phyloP scores from a whole-genome alignment of 1,140 invertebrate species.

The Drosophila insularis region DNA sequence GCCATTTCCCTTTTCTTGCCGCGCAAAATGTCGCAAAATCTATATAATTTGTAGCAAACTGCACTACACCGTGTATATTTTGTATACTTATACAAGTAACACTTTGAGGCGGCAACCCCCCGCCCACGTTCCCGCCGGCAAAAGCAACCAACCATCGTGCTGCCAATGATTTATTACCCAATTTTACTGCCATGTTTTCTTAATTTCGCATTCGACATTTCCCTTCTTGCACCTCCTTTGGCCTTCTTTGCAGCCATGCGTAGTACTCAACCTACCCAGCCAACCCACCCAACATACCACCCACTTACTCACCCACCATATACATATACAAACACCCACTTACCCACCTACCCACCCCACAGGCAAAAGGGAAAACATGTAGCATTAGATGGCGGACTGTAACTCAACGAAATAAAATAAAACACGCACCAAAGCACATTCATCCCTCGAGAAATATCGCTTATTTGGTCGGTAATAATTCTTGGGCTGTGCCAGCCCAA shows the following conservation, averaged over 20 bases:
- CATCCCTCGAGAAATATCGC: conserved; percentile 82
- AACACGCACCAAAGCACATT: conserved; percentile 82
- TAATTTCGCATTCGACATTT: conserved; percentile 82
- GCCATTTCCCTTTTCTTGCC: neutral
- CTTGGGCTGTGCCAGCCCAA: conserved; percentile 60
- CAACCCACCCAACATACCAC: neutral
- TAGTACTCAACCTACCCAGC: conserved; percentile 32
- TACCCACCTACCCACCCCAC: conserved; percentile 30
- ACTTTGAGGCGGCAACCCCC: conserved; percentile 53
- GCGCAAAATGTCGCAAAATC: conserved; percentile 45
- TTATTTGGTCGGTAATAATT: conserved; percentile 82
- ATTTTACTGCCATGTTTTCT: conserved; percentile 82
- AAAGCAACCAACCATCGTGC: neutral
- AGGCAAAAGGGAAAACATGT: conserved; percentile 49
- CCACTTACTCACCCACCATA: neutral
- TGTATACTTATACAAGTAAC: conserved; percentile 56
- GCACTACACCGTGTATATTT: conserved; percentile 21
- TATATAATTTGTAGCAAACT: conserved; percentile 74
- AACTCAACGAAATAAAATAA: conserved; percentile 83
- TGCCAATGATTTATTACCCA: conserved; percentile 78
- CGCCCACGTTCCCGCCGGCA: neutral
- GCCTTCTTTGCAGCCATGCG: conserved; percentile 61
- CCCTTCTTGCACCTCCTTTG: conserved; percentile 64
- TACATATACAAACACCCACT: conserved; percentile 18
- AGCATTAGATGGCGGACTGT: conserved; percentile 75